Evolutionary conservation across 2,113 vertebrate species (phyloP).

Genomic region (Aspiorhynchus laticeps): DNA sequence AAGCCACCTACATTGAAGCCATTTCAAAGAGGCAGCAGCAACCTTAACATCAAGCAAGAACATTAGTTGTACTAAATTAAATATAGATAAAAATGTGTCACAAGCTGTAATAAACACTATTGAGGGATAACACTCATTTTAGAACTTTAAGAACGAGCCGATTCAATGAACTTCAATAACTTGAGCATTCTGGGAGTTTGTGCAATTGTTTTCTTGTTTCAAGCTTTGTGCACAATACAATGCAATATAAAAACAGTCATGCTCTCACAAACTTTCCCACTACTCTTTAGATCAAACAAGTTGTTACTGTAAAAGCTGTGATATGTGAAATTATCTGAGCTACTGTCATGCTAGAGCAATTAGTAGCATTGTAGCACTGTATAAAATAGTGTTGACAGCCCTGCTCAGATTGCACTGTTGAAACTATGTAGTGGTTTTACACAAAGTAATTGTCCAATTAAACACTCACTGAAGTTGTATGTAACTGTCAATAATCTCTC

Average conservation of each 20-base stretch:
- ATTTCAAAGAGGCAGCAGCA: not conserved
- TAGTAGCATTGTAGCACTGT: not conserved
- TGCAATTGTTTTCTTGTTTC: not conserved
- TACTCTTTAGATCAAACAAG: not conserved
- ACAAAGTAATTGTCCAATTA: not conserved
- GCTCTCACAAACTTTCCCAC: not conserved
- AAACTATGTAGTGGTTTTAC: not conserved
- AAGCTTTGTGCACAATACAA: not conserved
- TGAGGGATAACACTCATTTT: not conserved
- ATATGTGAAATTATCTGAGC: not conserved
- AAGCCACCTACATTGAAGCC: not conserved
- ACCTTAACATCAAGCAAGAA: not conserved
- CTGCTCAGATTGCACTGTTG: not conserved
- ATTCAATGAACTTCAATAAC: not conserved
- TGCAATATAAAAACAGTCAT: not conserved
- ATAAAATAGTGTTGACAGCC: not conserved
- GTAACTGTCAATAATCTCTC: not conserved
- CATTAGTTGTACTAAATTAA: not conserved
- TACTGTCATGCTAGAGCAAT: not conserved
- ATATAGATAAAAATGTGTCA: not conserved
- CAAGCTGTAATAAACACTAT: not conserved
- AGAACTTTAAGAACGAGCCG: not conserved
- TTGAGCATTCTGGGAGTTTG: not conserved
- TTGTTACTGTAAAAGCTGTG: not conserved
- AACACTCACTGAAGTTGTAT: not conserved